A percentile compares a stretch with the other conserved stretches of the same genome.
Conservation (phyloP, 1,140 invertebrate species). For the Lethrus apterus region DNA sequence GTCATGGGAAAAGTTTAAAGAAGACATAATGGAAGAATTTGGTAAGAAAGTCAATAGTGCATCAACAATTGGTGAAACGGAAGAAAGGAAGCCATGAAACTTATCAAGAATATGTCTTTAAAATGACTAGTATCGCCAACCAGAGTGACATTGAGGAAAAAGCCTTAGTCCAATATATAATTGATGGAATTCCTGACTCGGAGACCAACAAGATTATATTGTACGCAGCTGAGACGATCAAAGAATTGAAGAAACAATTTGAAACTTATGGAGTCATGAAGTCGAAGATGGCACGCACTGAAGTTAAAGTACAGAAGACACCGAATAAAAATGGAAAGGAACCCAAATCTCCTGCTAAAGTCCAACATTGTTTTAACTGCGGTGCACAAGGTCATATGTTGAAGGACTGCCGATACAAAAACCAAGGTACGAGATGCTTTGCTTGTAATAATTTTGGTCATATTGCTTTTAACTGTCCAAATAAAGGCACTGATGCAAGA, state of each 20-base stretch:
- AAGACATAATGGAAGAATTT: slow-evolving; percentile 1
- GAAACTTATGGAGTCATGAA: not conserved
- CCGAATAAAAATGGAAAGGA: not conserved
- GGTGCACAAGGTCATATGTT: not conserved
- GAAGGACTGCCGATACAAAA: slow-evolving; percentile 2
- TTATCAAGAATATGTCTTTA: slow-evolving; percentile 2
- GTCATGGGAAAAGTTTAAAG: not conserved
- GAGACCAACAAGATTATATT: not conserved
- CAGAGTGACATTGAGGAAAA: not conserved
- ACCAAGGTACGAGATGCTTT: slow-evolving; percentile 11
- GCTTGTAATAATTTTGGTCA: slow-evolving; percentile 9
- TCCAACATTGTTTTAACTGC: not conserved
- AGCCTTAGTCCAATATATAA: not conserved
- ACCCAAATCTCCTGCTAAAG: not conserved
- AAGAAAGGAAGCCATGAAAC: not conserved
- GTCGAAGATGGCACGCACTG: not conserved
- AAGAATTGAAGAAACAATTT: not conserved
- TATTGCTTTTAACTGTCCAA: slow-evolving; percentile 10
- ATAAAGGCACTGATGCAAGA: not conserved
- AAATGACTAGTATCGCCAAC: not conserved
- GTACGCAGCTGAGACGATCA: not conserved
- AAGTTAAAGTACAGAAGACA: not conserved
- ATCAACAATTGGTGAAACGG: not conserved
- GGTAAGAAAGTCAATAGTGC: slow-evolving; percentile 5
- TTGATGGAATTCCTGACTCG: not conserved